A percentile compares a stretch with the other conserved stretches of the same genome.
phyloP scores from a whole-genome alignment of 1,140 invertebrate genomes.

The Bombus ignitus region DNA sequence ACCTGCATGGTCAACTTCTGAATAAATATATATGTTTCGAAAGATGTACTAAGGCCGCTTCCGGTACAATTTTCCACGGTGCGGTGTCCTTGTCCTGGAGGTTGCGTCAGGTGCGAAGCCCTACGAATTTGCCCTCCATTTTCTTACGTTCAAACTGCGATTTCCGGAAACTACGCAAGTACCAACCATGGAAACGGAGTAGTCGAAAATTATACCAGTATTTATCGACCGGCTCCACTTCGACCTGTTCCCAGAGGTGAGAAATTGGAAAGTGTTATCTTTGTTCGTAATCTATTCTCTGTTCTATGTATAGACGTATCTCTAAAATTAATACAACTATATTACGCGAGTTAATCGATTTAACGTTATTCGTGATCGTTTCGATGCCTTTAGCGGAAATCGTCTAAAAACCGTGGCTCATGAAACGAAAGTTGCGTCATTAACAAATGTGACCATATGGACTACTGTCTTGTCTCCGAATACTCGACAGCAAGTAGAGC shows the following conservation, averaged over 20 bases:
- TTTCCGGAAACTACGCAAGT: slow-evolving; percentile 16
- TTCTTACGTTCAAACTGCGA: slow-evolving; percentile 47
- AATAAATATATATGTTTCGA: slow-evolving; percentile 7
- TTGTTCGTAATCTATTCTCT: background rate
- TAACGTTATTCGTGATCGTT: no score
- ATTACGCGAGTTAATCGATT: background rate
- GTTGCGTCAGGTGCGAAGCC: slow-evolving; percentile 66
- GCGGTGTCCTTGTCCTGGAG: slow-evolving; percentile 63
- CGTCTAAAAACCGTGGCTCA: background rate
- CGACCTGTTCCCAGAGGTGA: slow-evolving; percentile 74
- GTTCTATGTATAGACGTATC: background rate
- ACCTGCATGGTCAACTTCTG: background rate
- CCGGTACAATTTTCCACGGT: slow-evolving; percentile 54
- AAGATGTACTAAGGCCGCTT: slow-evolving; percentile 58
- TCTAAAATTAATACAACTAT: background rate
- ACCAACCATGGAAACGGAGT: slow-evolving; percentile 55
- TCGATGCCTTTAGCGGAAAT: background rate
- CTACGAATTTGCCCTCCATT: slow-evolving; percentile 57
- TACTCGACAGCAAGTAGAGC: slow-evolving; percentile 72
- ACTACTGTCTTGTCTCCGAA: slow-evolving; percentile 68
- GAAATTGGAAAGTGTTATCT: background rate
- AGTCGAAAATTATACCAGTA: slow-evolving; percentile 65
- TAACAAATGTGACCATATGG: slow-evolving; percentile 77
- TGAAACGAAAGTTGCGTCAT: slow-evolving; percentile 67
- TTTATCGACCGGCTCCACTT: slow-evolving; percentile 73